Conservation (phyloP, 2,888 invertebrate species). For the Sycophila texana region DNA sequence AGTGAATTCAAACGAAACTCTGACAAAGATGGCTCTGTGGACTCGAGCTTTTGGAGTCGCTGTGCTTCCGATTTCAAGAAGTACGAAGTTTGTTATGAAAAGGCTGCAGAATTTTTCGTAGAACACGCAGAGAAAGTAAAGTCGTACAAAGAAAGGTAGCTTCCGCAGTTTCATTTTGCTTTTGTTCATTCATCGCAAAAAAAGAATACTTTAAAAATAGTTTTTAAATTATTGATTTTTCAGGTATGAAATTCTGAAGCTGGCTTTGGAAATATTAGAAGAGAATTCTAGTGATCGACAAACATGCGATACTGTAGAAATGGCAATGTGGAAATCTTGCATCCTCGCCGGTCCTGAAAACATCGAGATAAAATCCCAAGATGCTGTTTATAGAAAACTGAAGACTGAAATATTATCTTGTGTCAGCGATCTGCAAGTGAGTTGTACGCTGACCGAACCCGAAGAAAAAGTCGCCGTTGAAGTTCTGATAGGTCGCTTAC, state of each 20-base stretch:
- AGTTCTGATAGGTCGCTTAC: conserved; percentile 77
- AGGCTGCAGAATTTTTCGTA: conserved; percentile 81
- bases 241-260: conserved; percentile 69
- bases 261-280: conserved; percentile 69
- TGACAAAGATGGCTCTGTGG: conserved; percentile 69
- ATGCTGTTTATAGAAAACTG: conserved; percentile 65
- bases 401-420: conserved; percentile 69
- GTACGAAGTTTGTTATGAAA: conserved; percentile 80
- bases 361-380: conserved; percentile 62
- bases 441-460: conserved; percentile 63
- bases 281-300: conserved; percentile 63
- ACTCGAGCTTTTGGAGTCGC: conserved; percentile 77
- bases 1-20: conserved; percentile 75
- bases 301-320: conserved; percentile 69
- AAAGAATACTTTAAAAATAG: background rate
- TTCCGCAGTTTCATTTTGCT: background rate
- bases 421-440: conserved; percentile 63
- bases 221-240: background rate
- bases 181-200: background rate
- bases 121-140: conserved; percentile 77
- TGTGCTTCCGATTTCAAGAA: conserved; percentile 81
- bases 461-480: conserved; percentile 65
- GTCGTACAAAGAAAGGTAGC: conserved; percentile 68
- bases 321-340: conserved; percentile 74
- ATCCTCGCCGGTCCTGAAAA: conserved; percentile 69